Evolutionary conservation across 2,113 vertebrate genomes (phyloP).

Genomic region (Sakesphorus luctuosus): DNA sequence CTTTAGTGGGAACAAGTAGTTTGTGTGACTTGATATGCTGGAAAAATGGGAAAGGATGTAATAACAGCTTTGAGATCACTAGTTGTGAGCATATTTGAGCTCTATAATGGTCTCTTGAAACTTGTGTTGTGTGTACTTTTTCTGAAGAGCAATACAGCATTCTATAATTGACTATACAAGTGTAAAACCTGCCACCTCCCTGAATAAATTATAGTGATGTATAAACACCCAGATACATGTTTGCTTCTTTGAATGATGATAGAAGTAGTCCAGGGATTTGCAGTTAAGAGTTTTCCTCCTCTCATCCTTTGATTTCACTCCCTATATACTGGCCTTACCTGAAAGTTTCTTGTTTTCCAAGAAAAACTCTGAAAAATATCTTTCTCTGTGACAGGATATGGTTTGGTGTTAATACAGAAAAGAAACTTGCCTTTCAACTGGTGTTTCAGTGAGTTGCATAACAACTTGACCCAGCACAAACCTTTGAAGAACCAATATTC

Average conservation of each 20-base stretch:
- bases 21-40: background rate
- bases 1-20: background rate
- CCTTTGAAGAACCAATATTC: background rate
- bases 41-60: background rate
- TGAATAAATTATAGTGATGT: background rate
- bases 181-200: background rate
- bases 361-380: background rate
- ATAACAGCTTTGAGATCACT: background rate
- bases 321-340: background rate
- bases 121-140: background rate
- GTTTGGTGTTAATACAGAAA: background rate
- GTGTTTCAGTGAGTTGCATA: background rate
- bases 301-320: background rate
- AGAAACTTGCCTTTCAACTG: background rate
- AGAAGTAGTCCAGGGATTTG: background rate
- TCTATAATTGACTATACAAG: background rate
- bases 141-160: background rate
- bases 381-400: background rate
- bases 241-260: background rate
- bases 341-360: background rate
- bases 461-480: background rate
- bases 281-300: background rate
- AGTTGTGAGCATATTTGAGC: background rate
- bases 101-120: background rate
- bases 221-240: background rate